Conservation (phyloP, 2,113 vertebrate genomes). For the Colistium nudipinnis region DNA sequence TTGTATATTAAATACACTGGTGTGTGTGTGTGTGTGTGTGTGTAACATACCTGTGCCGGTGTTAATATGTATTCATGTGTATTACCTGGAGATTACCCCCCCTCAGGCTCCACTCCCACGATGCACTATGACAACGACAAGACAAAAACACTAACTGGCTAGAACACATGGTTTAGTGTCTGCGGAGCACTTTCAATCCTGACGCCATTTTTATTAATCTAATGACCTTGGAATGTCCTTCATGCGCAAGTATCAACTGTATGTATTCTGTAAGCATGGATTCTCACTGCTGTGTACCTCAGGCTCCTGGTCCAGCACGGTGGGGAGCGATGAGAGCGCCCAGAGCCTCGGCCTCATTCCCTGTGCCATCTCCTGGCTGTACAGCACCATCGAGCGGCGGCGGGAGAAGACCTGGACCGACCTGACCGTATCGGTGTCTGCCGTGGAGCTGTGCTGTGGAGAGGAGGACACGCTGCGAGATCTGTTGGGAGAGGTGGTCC, state of each 20-base stretch:
- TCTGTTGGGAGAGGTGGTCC: conserved; percentile 89
- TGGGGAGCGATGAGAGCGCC: conserved; percentile 90
- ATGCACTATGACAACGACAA: neutral
- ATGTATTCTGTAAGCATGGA: neutral
- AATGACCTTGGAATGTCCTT: too few relatives aligned
- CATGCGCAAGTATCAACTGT: neutral
- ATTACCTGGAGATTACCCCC: neutral
- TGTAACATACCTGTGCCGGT: neutral
- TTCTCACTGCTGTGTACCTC: conserved; percentile 65
- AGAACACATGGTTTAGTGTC: neutral
- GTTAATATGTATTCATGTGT: neutral
- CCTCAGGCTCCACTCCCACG: neutral
- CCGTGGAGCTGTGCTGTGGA: conserved; percentile 95
- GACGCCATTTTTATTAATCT: neutral
- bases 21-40: neutral
- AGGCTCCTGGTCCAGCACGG: conserved; percentile 98
- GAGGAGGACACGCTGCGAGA: conserved; percentile 94
- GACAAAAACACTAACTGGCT: neutral
- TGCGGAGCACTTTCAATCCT: neutral
- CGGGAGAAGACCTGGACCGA: conserved; percentile 95
- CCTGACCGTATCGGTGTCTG: conserved; percentile 94
- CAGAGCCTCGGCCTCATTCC: conserved; percentile 93
- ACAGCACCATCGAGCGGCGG: conserved; percentile 93
- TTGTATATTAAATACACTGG: neutral
- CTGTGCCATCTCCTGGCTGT: conserved; percentile 97